A percentile compares a stretch with the other conserved stretches of the same genome.
phyloP scores from a whole-genome alignment of 1,140 invertebrate genomes.

The Heliconius congener region DNA sequence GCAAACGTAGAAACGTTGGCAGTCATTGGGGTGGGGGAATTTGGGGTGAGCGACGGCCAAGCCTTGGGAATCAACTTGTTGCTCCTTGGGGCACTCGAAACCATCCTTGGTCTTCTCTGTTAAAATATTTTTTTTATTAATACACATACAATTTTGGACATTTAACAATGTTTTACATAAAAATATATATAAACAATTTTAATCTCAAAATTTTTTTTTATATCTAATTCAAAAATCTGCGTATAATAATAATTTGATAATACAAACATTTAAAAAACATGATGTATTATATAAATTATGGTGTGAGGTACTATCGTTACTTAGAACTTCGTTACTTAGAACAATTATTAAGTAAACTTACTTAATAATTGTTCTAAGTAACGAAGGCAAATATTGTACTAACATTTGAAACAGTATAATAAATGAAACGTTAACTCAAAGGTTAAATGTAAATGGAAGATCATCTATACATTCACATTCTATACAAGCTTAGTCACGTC shows the following conservation, averaged over 20 bases:
- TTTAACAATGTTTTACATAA: background rate
- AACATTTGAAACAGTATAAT: background rate
- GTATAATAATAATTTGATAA: too few species aligned
- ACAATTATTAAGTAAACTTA: too few species aligned
- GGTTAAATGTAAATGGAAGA: background rate
- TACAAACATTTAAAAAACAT: too few species aligned
- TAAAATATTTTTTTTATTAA: slow-evolving; percentile 9
- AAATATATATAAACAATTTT: too few species aligned
- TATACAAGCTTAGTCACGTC: background rate
- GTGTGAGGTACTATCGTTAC: too few species aligned
- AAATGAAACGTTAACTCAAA: background rate
- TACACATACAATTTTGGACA: background rate
- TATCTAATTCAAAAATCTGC: too few species aligned
- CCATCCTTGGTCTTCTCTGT: slow-evolving; percentile 88
- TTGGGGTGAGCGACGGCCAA: slow-evolving; percentile 91
- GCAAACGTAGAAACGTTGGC: slow-evolving; percentile 95
- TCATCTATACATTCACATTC: background rate
- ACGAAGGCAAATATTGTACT: background rate
- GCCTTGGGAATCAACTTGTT: slow-evolving; percentile 84
- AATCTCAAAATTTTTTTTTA: too few species aligned
- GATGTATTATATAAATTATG: too few species aligned
- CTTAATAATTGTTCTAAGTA: background rate
- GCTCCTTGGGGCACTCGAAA: slow-evolving; percentile 90
- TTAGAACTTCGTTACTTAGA: too few species aligned
- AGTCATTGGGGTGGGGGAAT: slow-evolving; percentile 92